Evolutionary conservation across 2,113 vertebrate genomes (phyloP).

Genomic region (Rhegmatorhina hoffmannsi): DNA sequence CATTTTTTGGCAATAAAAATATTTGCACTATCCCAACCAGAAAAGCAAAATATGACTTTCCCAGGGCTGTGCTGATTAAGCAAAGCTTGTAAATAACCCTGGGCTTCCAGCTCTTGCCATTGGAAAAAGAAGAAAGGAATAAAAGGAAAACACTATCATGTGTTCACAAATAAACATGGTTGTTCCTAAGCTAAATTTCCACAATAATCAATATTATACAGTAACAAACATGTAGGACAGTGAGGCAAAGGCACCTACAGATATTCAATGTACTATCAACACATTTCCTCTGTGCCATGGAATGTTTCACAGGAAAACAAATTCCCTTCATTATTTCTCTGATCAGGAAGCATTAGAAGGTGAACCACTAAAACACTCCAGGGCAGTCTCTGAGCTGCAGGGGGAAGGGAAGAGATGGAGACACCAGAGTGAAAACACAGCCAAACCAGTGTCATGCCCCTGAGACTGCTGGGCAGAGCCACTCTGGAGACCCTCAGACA

Average conservation of each 20-base stretch:
- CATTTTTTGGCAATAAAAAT: not conserved
- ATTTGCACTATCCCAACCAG: not conserved
- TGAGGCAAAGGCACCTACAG: not conserved
- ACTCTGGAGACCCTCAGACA: not conserved
- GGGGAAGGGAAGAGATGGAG: not conserved
- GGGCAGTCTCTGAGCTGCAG: not conserved
- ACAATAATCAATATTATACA: not conserved
- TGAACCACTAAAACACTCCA: not conserved
- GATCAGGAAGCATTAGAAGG: not conserved
- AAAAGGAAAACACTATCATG: not conserved
- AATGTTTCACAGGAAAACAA: not conserved
- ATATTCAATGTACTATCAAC: not conserved
- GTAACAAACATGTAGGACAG: not conserved
- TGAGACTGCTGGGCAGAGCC: not conserved
- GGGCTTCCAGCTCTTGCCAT: not conserved
- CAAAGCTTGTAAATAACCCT: not conserved
- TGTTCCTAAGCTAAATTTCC: not conserved
- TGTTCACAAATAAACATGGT: not conserved
- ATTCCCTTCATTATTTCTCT: not conserved
- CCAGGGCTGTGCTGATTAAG: conserved; percentile 1
- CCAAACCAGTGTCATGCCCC: not conserved
- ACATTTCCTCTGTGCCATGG: not conserved
- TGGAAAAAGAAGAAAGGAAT: not conserved
- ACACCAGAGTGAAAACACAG: accelerated
- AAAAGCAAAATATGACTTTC: conserved; percentile 15